Evolutionary conservation across 2,888 invertebrate species (phyloP), one percentile per base, ranked within the genome.

Genomic region (Pterostichus madidus): DNA sequence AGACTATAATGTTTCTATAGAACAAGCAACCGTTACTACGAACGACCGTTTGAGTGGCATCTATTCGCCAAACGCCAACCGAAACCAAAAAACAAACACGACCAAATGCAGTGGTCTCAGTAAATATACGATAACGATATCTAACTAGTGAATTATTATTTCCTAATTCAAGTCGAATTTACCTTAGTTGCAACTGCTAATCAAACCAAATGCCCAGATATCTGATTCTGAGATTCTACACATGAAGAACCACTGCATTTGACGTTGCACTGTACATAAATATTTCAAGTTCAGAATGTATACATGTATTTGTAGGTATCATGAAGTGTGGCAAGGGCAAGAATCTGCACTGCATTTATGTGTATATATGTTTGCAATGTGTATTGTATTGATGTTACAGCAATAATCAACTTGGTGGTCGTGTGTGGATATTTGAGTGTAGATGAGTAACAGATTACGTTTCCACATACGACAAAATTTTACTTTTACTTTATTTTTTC

Each of bases 261-360:
- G 75, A 7, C 73, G 46, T 68, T 59, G 44, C 17, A 31, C 75
- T 75, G 75, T 75, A 75, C 75, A 75, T 75, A 75, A 75, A 75
- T 75, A 75, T 15, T 52, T 75, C n/a, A 31, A 75, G 2, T 64
- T 31, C 64, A 64, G 32, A 75, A 75, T 75, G 75, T 52, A 32
- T 52, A 71, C 46, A 71, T 75, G 68, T 64, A 73, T 15, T 46
- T 68, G 68, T 61, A 68, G 39, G 39, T 39, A 39, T 39, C 39
- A 71, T 71, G 71, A 71, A 8, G 71, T 71, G 75, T 75, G 49
- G 44, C 68, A 71, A 32, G 32, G 64, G 32, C n/a, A 17, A 44
- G 15, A 71, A 44, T 39, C 6, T 39, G 39, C 24, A 24, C 24
- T 39, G 39, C 8, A 39, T 39, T 24, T 24, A 68, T 68, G 64